These are phyloP conservation scores for Hymenopus coronatus DNA, from an alignment of 2,888 invertebrate genomes.

Conservation along the genomic window DNA sequence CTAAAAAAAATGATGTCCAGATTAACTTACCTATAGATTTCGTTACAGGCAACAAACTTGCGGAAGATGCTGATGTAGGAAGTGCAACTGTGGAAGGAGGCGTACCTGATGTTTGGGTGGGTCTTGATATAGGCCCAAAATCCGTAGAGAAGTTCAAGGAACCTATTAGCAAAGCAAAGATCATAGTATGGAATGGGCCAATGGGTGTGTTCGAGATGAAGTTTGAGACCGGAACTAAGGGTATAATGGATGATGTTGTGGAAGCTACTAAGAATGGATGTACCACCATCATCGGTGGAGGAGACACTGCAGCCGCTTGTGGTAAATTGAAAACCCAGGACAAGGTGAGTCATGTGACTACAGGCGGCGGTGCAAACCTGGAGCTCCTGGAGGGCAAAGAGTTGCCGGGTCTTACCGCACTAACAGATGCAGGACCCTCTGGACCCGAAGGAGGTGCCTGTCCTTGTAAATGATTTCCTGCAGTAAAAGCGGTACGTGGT, in stretches of 20 bases:
- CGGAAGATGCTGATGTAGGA: constrained; percentile 82
- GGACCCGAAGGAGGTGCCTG: no score
- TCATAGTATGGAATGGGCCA: constrained; percentile 99
- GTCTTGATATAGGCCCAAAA: constrained; percentile 91
- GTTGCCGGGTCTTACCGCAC: constrained; percentile 82
- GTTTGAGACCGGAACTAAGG: constrained; percentile 87
- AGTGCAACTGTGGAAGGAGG: constrained; percentile 75
- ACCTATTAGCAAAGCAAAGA: constrained; percentile 84
- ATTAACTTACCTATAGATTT: constrained; percentile 96
- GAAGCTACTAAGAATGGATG: constrained; percentile 79
- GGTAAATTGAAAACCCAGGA: constrained; percentile 95
- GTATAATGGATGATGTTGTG: constrained; percentile 95
- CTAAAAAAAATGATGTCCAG: constrained; percentile 84
- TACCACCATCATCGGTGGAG: constrained; percentile 90
- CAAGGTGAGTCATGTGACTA: constrained; percentile 91
- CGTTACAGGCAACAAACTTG: constrained; percentile 92
- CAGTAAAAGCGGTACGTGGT: no score
- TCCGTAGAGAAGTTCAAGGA: constrained; percentile 73
- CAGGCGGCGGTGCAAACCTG: constrained; percentile 91
- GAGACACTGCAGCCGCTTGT: constrained; percentile 95
- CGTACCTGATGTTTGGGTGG: constrained; percentile 92
- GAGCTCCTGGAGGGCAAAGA: constrained; percentile 88
- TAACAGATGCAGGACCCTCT: constrained; percentile 49
- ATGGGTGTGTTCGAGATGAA: constrained; percentile 98
- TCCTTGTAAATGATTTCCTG: no score